Evolutionary conservation across 2,113 vertebrate species (phyloP), one percentile per base, ranked within the genome.

Genomic region (Odobenus rosmarus): DNA sequence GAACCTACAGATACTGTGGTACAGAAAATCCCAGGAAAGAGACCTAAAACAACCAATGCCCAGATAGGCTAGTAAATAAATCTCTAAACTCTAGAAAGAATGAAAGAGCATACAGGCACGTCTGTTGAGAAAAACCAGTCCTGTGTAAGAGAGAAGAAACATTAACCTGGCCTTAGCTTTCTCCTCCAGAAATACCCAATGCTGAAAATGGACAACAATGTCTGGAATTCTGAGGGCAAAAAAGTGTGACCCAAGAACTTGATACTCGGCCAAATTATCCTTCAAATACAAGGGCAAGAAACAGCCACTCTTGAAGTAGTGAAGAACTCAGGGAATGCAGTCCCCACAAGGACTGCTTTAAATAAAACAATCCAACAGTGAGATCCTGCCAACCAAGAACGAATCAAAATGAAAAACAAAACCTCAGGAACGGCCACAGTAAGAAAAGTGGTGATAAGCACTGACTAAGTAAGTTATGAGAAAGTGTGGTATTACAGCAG

Each of bases 111-210:
- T 6, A 42, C 0, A 26, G 67, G 74, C 72, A 81, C 13, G 12
- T 67, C 53, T 0, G 3, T 2, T 26, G 61, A 79, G 67, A 69
- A 72, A 83, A 67, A 15, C 53, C n/a, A 10, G 31, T 95, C 80
- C 51, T 12, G 62, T 21, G 5, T 24, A 72, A 95, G 61, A 82
- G 11, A 87, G 72, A 64, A 62, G 74, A 74, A 92, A 55, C 10
- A 86, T 14, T 39, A n/a, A 46, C 57, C 61, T 81, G 39, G 59
- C 49, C 79, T 72, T 53, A 4, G 67, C 64, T 59, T 93, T 91
- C 74, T 76, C 33, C 55, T 93, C 80, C 80, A 87, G 67, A 94
- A 96, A 95, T n/a, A 96, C 1, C 90, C 61, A 21, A 31, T 0
- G 4, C 64, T 86, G 31, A 55, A 42, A 95, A 92, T 3, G 12